Evolutionary conservation across 2,888 invertebrate species (phyloP), one percentile per base, ranked within the genome.

Genomic region (Ptychoptera albimana): DNA sequence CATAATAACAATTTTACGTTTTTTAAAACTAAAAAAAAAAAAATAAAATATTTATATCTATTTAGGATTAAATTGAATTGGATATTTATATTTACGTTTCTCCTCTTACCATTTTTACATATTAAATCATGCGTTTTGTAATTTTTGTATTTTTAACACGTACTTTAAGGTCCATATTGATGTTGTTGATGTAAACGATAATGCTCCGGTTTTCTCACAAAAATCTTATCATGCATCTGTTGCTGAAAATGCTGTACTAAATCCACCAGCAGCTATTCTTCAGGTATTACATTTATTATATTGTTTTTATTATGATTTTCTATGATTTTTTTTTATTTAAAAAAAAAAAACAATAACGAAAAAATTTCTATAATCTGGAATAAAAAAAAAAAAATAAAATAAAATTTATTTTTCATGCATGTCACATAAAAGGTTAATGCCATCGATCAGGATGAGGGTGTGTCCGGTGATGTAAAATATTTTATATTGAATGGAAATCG

Each of bases 161-260:
- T 23, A 34, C 8, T 52, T 45, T 0, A 39, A 79, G 79, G 68
- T 88, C 2, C 74, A 80, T 55, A 75, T 89, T 37, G 79, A 77
- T 60, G 71, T 92, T 9, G 58, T 74, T 23, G 92, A 93, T 60
- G 75, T 84, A n/a, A 92, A 93, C 62, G 92, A 93, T 63, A 88
- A 92, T 64, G 67, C 79, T 0, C 93, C 93, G 0, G 67, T 76
- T 38, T 93, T 94, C 62, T 75, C 74, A 0, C 80, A 82, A 52
- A 74, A 75, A 39, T 74, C 74, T 8, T 92, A 89, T 62, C 75
- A 77, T 52, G 79, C 82, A 1, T 82, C 79, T 0, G 82, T 92
- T 11, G 82, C 85, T 0, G 91, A 92, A 60, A 89, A 87, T 60
- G 70, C 85, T 1, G 76, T 82, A 10, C 63, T 85, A 13, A 77